Evolutionary conservation across 2,888 invertebrate genomes (phyloP), one percentile per base, ranked within the genome.

Genomic region (Trichopria drosophilae): DNA sequence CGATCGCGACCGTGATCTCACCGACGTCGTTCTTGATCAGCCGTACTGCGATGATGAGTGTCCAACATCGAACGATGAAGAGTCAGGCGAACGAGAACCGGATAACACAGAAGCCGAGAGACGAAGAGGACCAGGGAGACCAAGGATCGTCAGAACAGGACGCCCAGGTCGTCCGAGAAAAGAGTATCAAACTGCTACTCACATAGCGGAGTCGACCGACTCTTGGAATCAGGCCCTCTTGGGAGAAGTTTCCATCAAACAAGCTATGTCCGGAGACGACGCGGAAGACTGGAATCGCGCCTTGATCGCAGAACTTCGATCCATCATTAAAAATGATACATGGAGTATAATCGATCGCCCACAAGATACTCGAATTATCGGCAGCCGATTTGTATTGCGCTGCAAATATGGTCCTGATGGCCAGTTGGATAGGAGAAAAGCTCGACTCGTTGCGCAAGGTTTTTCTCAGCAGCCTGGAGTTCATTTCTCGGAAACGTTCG

Each of bases 361-460:
- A 3, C 10, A 39, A 23, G 19, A 43, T 22, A 26, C 32, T 6
- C 6, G 10, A 12, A 32, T 43, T n/a, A 31, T 54, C 26, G 53
- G 55, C 10, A 40, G 41, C 20, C 41, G 52, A 0, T 13, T 49
- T 3, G 45, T 52, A 3, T 44, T 58, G 4, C 6, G 42, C 3
- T 46, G 47, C 20, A 55, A 55, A 24, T 47, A 41, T 22, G 46
- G 47, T 3, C 22, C 46, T 1, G 43, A 56, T 20, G 53, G 46
- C 10, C 32, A 42, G 6, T 19, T 54, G 7, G 52, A 48, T 19
- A 31, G 34, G 24, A 34, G 48, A 36, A 57, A 57, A 43, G 35
- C 16, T 35, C 35, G 35, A 5, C n/a, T 31, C 13, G 32, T 31
- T 5, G 32, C 32, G n/a, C 32, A 31, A 10, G 32, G 32, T 13